phyloP scores from a whole-genome alignment of 2,797 vertebrate genomes.

The Squalus acanthias region DNA sequence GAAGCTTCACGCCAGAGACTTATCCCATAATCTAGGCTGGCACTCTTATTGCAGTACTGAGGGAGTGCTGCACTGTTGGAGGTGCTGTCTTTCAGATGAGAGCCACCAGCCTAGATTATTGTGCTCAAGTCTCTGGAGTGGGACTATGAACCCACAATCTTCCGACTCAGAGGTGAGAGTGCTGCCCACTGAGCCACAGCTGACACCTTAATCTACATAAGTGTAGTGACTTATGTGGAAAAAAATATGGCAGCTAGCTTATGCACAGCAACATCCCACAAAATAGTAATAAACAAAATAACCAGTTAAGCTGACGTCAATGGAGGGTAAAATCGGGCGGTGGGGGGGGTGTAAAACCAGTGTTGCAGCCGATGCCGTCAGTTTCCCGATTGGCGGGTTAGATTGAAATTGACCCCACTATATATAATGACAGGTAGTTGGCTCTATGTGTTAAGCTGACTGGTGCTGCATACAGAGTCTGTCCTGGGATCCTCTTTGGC shows the following conservation, averaged over 20 bases:
- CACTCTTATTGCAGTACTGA: neutral
- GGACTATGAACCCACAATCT: neutral
- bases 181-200: neutral
- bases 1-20: neutral
- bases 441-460: neutral
- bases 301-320: neutral
- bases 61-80: neutral
- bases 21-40: neutral
- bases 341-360: neutral
- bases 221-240: neutral
- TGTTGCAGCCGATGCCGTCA: neutral
- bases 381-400: neutral
- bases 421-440: neutral
- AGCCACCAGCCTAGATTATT: neutral
- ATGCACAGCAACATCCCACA: neutral
- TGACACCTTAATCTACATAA: neutral
- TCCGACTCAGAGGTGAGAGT: neutral
- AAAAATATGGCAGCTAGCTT: neutral
- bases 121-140: neutral
- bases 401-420: neutral
- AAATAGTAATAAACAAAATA: neutral
- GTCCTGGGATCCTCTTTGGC: neutral
- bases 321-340: neutral
- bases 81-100: neutral
- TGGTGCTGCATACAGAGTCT: neutral